Percentiles rank a stretch among this genome's conserved stretches.
Evolutionary conservation across 2,113 vertebrate species (phyloP).

Genomic region (Microcebus jonahi): DNA sequence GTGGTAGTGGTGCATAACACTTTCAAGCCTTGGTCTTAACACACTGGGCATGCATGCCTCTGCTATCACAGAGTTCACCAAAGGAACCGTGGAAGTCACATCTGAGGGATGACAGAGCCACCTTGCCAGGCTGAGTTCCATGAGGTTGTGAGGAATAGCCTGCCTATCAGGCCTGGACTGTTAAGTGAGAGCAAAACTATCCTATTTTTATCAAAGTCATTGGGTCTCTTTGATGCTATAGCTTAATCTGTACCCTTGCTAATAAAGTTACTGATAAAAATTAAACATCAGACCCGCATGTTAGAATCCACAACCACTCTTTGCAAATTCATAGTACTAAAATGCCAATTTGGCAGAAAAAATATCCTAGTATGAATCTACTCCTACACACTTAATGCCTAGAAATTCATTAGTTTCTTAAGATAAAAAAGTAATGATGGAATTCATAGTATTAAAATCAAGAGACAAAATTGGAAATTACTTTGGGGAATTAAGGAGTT

Average conservation of each 20-base stretch:
- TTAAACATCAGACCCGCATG: background rate
- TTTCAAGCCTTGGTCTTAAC: background rate
- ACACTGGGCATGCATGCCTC: background rate
- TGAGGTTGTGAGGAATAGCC: background rate
- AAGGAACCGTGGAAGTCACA: background rate
- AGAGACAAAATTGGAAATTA: slow-evolving; percentile 61
- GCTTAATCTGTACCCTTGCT: slow-evolving; percentile 26
- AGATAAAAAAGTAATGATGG: slow-evolving; percentile 43
- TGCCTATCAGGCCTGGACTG: background rate
- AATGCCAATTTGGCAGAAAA: background rate
- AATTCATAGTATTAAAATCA: slow-evolving; percentile 43
- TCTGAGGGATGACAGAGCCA: background rate
- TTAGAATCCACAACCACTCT: slow-evolving; percentile 7
- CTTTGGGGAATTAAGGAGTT: slow-evolving; percentile 67
- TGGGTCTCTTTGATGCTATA: background rate
- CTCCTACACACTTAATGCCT: slow-evolving; percentile 23
- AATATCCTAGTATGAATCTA: background rate
- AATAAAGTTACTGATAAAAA: background rate
- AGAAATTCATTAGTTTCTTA: slow-evolving; percentile 59
- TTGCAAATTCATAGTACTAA: background rate
- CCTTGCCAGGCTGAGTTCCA: background rate
- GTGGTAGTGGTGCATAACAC: background rate
- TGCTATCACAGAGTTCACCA: background rate
- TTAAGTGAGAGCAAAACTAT: background rate
- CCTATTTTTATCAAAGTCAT: background rate